Evolutionary conservation across 2,113 vertebrate species (phyloP), one percentile per base, ranked within the genome.

Genomic region (Tetraodon nigroviridis): DNA sequence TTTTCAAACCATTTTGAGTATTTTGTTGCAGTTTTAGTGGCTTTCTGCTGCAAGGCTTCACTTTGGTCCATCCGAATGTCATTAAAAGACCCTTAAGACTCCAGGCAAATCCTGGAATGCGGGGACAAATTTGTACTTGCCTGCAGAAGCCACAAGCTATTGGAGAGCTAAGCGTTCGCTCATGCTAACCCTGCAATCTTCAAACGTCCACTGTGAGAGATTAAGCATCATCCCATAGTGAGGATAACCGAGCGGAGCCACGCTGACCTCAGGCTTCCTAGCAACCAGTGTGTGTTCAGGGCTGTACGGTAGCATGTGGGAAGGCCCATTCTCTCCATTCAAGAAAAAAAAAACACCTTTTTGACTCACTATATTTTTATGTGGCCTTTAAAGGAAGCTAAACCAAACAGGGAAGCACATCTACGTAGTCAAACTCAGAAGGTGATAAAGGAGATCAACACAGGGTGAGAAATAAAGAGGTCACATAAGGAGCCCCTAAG

Each of bases 71-170:
- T 49, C 58, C 59, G 51, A 78, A 32, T 6, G 7, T 78, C 67
- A 65, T n/a, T 59, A 24, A 8, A 52, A 29, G 29, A 51, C 65
- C 13, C 47, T 51, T 20, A 52, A 61, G 58, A 66, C 75, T 47
- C 20, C 56, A 70, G 73, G 65, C 55, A 67, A 44, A 59, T 60
- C 75, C 22, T 68, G 64, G 41, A 66, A 13, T 16, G 54, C 51
- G 56, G 49, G 37, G 66, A 81, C 58, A 49, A 42, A 74, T 76
- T 53, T 59, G 58, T 42, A 49, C 45, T 22, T n/a, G 47, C 21
- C 42, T 40, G 48, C 21, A 51, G 62, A 51, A 47, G 49, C 79
- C 74, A 73, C 61, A 62, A 69, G 67, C 68, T 62, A 17, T 20
- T 56, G 44, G 50, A 78, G 48, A 61, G 61, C 48, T 46, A 58